Evolutionary conservation across 2,113 vertebrate species (phyloP), one percentile per base, ranked within the genome.

Genomic region (Anarrhichthys ocellatus): DNA sequence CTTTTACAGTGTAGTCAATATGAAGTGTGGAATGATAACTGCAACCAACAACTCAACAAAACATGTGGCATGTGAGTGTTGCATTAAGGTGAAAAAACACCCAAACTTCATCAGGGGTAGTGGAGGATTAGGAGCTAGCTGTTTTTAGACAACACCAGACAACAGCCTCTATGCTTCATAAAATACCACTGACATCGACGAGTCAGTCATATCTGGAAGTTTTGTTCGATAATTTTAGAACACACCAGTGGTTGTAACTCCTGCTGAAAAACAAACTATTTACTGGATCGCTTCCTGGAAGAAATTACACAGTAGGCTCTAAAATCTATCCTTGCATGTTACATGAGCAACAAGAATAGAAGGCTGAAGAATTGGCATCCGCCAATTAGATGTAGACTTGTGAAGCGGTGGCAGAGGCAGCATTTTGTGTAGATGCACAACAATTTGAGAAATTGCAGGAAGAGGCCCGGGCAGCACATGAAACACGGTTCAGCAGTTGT

Each of bases 261-360:
- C 34, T 40, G 17, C 70, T 67, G 59, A 54, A 48, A 66, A 68
- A 62, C 52, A 62, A 85, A 54, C 22, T 24, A 70, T 65, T 78
- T 72, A 50, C 63, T 9, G 24, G 65, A 82, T 71, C 32, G 70
- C 40, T 58, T 62, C 62, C 64, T 78, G 40, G 48, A 77, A 70
- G 52, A 65, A 78, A 38, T 50, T 50, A 42, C 59, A 73, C 76
- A 78, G 79, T 56, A 58, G 17, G 59, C 14, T 83, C 9, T 15
- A 68, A 80, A 89, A 86, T 91, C 76, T 67, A 67, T 76, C 38
- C 3, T 54, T 81, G 29, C 66, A 72, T 80, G 81, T 81, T 87
- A 27, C 42, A 67, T 17, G n/a, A 70, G 18, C 40, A 14, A 46
- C 36, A 75, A 86, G 20, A 32, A 69, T 18, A 59, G 54, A 78